phyloP scores from a whole-genome alignment of 2,113 vertebrate species.

The Salvelinus alpinus region DNA sequence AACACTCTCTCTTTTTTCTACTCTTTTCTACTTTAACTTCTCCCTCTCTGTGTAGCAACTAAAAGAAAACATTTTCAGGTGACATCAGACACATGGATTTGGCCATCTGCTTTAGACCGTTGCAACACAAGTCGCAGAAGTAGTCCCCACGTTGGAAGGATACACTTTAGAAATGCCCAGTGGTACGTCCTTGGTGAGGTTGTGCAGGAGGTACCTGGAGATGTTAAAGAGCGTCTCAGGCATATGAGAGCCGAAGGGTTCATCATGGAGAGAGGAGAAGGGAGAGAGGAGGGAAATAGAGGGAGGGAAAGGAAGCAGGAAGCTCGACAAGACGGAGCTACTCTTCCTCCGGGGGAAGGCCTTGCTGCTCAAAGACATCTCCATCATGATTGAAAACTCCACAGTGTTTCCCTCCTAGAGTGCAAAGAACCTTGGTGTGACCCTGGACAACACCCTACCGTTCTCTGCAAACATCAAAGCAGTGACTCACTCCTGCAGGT shows the following conservation, averaged over 20 bases:
- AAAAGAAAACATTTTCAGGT: not conserved
- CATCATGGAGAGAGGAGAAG: conserved; percentile 78
- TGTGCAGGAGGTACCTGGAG: conserved; percentile 94
- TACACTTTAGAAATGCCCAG: conserved; percentile 98
- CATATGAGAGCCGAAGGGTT: conserved; percentile 94
- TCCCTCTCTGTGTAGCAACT: no score
- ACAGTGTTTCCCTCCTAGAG: no score
- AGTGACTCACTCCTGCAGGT: no score
- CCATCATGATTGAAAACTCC: no score
- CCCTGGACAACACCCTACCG: no score
- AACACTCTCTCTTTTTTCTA: not conserved
- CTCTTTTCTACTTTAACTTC: no score
- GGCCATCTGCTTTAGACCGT: not conserved
- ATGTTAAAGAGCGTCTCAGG: conserved; percentile 98
- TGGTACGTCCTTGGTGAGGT: conserved; percentile 88
- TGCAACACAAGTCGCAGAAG: not conserved
- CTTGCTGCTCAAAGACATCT: no score
- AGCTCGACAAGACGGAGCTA: no score
- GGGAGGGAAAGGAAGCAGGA: not conserved
- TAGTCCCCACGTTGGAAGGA: conserved; percentile 72
- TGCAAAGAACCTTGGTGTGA: no score
- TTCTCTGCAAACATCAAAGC: no score
- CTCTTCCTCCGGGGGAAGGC: no score
- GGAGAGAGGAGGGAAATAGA: not conserved
- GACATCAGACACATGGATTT: not conserved